Percentiles rank a stretch among this genome's conserved stretches.
Evolutionary conservation across 2,888 invertebrate species (phyloP).

Genomic region (Pheosia tremula): DNA sequence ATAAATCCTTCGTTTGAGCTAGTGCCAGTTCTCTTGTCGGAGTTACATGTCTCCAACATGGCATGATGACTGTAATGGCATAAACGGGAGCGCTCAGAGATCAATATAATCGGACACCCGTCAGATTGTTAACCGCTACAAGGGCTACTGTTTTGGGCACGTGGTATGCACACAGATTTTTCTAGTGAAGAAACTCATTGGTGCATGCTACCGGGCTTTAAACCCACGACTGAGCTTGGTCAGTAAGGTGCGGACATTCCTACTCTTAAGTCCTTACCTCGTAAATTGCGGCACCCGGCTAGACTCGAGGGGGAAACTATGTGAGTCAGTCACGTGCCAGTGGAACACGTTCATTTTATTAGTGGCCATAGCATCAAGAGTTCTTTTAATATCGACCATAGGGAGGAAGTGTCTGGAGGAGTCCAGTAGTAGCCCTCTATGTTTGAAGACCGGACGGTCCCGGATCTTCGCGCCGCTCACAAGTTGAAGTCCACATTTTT

Average conservation of each 20-base stretch:
- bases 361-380: slow-evolving; percentile 93
- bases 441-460: slow-evolving; percentile 92
- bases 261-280: slow-evolving; percentile 73
- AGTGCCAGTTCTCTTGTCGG: too few relatives aligned
- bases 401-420: slow-evolving; percentile 95
- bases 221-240: neutral
- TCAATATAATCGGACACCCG: too few relatives aligned
- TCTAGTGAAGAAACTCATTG: too few relatives aligned
- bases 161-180: too few relatives aligned
- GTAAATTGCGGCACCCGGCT: slow-evolving; percentile 90
- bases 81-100: too few relatives aligned
- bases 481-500: slow-evolving; percentile 83
- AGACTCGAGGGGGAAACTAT: slow-evolving; percentile 95
- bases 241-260: neutral
- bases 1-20: too few relatives aligned
- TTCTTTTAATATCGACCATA: slow-evolving; percentile 86
- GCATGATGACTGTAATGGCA: too few relatives aligned
- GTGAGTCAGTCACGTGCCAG: slow-evolving; percentile 96
- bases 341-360: slow-evolving; percentile 97
- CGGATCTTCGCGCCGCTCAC: slow-evolving; percentile 86
- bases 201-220: too few relatives aligned
- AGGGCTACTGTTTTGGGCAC: too few relatives aligned
- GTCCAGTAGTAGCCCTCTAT: slow-evolving; percentile 95
- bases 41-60: too few relatives aligned
- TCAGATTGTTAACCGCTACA: too few relatives aligned